Evolutionary conservation across 2,113 vertebrate species (phyloP), one percentile per base, ranked within the genome.

Genomic region (Syngnathus scovelli): DNA sequence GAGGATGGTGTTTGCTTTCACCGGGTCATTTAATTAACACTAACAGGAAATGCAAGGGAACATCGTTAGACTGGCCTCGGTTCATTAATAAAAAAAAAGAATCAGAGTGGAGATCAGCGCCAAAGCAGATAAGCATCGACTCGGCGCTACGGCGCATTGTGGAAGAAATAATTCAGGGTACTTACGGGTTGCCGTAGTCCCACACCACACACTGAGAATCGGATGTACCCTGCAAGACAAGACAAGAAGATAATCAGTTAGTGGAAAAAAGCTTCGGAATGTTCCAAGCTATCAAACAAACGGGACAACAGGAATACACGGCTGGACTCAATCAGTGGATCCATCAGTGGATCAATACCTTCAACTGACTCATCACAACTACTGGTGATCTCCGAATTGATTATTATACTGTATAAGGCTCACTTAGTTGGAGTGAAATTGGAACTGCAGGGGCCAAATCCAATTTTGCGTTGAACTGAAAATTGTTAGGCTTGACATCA

Each of bases 181-280:
- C 96, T 96, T 91, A 99, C 96, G 78, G 91, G 93, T 92, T 94
- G 48, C 93, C 87, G 82, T 96, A 94, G 89, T 99, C 94, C 96
- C 96, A 98, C 84, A 94, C 94, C 78, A 95, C 93, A 1, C 96
- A 99, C 76, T 93, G 95, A 55, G 95, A 92, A 79, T 96, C 93
- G 2, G 94, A 94, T 39, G 96, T 98, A 79, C 95, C 96, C 96
- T 99, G 84, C 52, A 72, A 82, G 64, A 89, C 60, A 85, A 33
- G 64, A 27, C 18, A 48, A 67, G 49, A 69, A 82, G 72, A 83
- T 72, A 78, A 83, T 70, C 70, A 68, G 76, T 83, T 85, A 82
- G 74, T 83, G 80, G 70, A 80, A 76, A 78, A 79, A 86, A 64
- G 2, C 13, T 18, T 48, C 2, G 39, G 39, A 41, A 33, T 33